Conservation (phyloP, 1,140 invertebrate genomes). For the Caenorhabditis brenneri region DNA sequence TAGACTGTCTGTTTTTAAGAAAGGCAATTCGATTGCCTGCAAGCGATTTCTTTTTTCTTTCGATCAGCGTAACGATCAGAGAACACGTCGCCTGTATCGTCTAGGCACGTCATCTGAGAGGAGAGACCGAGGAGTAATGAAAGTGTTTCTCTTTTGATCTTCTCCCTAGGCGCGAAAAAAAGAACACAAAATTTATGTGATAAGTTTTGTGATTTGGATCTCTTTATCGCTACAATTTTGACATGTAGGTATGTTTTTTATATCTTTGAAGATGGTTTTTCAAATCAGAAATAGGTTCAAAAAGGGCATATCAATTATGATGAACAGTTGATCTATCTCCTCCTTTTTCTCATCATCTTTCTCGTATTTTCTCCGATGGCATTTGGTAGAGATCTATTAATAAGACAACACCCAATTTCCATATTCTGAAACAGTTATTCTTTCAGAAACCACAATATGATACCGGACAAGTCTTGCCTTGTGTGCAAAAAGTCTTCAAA, state of each 20-base stretch:
- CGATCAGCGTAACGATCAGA: conserved; percentile 36
- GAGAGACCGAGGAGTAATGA: not conserved
- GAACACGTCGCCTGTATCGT: not conserved
- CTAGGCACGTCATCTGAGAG: conserved; percentile 8
- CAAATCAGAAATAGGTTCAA: not conserved
- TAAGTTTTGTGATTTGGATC: conserved; percentile 33
- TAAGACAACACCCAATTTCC: conserved; percentile 9
- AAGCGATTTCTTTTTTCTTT: not conserved
- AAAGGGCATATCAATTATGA: not conserved
- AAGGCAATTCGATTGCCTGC: not conserved
- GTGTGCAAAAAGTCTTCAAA: conserved; percentile 95
- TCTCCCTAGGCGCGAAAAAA: not conserved
- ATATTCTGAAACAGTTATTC: not conserved
- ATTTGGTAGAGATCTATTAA: not conserved
- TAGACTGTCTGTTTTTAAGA: conserved; percentile 1
- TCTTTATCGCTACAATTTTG: not conserved
- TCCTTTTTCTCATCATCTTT: not conserved
- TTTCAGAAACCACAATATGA: not conserved
- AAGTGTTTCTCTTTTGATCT: conserved; percentile 37
- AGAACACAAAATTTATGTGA: not conserved
- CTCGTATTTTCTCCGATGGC: too few relatives aligned
- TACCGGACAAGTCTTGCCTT: conserved; percentile 77
- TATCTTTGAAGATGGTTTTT: not conserved
- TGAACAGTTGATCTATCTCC: not conserved
- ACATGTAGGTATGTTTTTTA: conserved; percentile 1